Conservation (phyloP, 2,113 vertebrate species). For the Solea solea region DNA sequence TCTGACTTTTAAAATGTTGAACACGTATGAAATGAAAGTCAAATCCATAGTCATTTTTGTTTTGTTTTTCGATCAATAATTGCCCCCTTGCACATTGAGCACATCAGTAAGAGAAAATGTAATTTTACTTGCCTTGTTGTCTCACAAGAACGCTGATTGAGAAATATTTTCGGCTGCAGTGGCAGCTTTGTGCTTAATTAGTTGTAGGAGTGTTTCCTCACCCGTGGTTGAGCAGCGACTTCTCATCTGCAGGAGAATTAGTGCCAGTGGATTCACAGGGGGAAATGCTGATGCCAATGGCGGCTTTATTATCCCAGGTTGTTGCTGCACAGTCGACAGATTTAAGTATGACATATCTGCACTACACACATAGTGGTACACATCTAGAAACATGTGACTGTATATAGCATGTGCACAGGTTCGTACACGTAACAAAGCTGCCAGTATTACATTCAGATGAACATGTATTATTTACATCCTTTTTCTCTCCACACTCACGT, state of each 20-base stretch:
- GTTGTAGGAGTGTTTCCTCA: constrained; percentile 32
- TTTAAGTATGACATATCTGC: constrained; percentile 16
- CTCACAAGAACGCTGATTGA: background rate
- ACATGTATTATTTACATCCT: too few species aligned
- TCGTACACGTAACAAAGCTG: background rate
- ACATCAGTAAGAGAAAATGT: background rate
- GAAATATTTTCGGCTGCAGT: constrained; percentile 3
- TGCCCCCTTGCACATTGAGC: background rate
- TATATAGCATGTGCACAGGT: too few species aligned
- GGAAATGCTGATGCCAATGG: constrained; percentile 26
- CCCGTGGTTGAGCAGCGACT: constrained; percentile 20
- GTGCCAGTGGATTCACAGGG: constrained; percentile 42
- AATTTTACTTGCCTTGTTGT: background rate
- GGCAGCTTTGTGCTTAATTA: constrained; percentile 48
- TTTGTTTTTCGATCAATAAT: background rate
- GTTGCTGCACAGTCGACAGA: constrained; percentile 10
- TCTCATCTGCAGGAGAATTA: constrained; percentile 42
- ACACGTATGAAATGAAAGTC: too few species aligned
- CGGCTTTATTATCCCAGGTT: constrained; percentile 41
- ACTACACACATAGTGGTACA: constrained; percentile 4
- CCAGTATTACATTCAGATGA: too few species aligned
- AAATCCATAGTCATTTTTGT: too few species aligned
- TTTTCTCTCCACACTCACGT: background rate
- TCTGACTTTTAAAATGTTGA: too few species aligned
- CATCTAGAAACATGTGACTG: background rate